These are phyloP conservation scores for Bombus confusus DNA, from an alignment of 1,140 invertebrate genomes.

Conservation along the genomic window DNA sequence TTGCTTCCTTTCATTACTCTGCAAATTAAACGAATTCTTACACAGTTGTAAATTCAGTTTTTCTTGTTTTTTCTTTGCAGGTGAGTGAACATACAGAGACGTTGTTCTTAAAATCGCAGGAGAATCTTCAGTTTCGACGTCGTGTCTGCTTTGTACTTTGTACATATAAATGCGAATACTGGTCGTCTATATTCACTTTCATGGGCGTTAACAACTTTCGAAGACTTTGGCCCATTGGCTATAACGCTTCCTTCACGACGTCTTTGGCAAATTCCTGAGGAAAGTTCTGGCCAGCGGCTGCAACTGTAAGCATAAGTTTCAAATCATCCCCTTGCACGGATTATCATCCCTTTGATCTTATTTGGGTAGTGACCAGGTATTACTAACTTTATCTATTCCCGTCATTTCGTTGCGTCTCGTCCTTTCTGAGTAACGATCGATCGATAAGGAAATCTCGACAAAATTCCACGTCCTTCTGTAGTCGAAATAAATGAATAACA, in stretches of 20 bases:
- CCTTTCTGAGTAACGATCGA: neutral
- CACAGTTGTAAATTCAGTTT: neutral
- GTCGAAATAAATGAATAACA: no score
- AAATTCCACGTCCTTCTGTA: no score
- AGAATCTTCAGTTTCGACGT: no score
- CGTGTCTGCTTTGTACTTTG: neutral
- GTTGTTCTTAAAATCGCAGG: no score
- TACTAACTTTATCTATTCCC: conserved; percentile 11
- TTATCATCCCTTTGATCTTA: conserved; percentile 55
- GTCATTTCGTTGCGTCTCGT: neutral
- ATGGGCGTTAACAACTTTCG: conserved; percentile 49
- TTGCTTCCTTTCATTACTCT: neutral
- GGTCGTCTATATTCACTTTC: conserved; percentile 8
- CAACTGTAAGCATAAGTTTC: conserved; percentile 36
- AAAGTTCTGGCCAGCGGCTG: conserved; percentile 42
- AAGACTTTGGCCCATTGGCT: conserved; percentile 9
- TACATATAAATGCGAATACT: neutral
- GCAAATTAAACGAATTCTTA: neutral
- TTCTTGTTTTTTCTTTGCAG: neutral
- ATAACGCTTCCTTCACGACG: conserved; percentile 57
- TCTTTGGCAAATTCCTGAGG: conserved; percentile 45
- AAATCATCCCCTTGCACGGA: conserved; percentile 56
- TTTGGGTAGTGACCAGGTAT: neutral
- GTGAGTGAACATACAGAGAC: neutral
- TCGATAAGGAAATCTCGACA: neutral